These are phyloP conservation scores for Chaenogobius annularis DNA, from an alignment of 2,113 vertebrate species.

Conservation along the genomic window DNA sequence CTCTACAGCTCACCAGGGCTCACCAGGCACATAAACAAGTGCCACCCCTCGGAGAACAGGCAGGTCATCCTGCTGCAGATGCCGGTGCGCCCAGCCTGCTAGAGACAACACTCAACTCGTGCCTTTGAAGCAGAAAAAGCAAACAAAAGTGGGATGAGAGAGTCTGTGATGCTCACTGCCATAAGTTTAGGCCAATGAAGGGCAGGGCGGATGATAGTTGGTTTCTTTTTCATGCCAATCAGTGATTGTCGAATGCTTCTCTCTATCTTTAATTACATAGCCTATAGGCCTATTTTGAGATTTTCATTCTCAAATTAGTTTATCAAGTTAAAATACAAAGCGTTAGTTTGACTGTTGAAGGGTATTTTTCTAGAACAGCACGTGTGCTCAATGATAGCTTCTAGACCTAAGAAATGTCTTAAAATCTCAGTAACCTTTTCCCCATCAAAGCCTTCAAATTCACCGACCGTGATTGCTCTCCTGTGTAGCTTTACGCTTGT, in stretches of 20 bases:
- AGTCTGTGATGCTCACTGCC: slow-evolving; percentile 64
- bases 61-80: slow-evolving; percentile 98
- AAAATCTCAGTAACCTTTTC: slow-evolving; percentile 72
- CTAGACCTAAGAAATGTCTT: slow-evolving; percentile 86
- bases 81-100: slow-evolving; percentile 97
- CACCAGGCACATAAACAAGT: slow-evolving; percentile 99
- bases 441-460: slow-evolving; percentile 79
- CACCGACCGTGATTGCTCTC: slow-evolving; percentile 82
- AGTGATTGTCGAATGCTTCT: slow-evolving; percentile 75
- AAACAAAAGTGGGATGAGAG: slow-evolving; percentile 31
- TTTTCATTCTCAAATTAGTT: slow-evolving; percentile 72
- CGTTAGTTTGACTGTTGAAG: slow-evolving; percentile 83
- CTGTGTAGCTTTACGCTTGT: slow-evolving; percentile 91
- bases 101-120: slow-evolving; percentile 65
- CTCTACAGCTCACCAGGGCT: slow-evolving; percentile 99
- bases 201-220: slow-evolving; percentile 61
- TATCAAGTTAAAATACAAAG: slow-evolving; percentile 70
- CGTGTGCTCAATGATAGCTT: slow-evolving; percentile 81
- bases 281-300: slow-evolving; percentile 69
- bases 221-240: slow-evolving; percentile 75
- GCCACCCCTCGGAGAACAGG: slow-evolving; percentile 97
- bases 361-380: slow-evolving; percentile 84
- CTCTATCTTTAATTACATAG: slow-evolving; percentile 70
- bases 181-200: slow-evolving; percentile 66
- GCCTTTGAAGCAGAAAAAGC: slow-evolving; percentile 57